Base-by-base conservation (phyloP, 64 coral and sea anemone genomes). In the Porites lutea region DNA sequence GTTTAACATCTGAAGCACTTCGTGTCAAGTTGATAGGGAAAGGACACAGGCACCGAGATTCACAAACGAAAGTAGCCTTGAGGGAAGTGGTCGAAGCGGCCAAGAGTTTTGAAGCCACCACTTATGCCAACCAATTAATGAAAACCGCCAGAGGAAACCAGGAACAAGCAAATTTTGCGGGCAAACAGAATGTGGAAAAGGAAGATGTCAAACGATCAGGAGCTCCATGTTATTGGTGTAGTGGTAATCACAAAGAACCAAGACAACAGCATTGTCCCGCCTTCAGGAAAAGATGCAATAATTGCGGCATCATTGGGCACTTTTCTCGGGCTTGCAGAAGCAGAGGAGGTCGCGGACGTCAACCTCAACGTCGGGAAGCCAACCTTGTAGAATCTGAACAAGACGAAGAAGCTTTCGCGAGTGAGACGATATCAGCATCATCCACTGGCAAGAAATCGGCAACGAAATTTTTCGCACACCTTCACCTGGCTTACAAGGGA, bases 1-100 rank as follows among this genome's bases (percentile, higher is more conserved):
- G 84, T 72, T 72, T 87, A 87, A 87, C 70, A 87, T 87, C 65
- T 52, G 84, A 72, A 67, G 63, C 62, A 67, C 84, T 87, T 87
- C 84, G 84, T 67, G 84, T 87, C 60, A 87, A 87, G 70, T 59
- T 87, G 50, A 87, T 72, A 65, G 66, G 84, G 51, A 87, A 87
- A 87, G 84, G 84, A 72, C 84, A 87, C 66, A 87, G 64, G 70
- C 84, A 87, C 48, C 65, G 70, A 23, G 84, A 87, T 57, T 68
- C 62, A 87, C 84, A 72, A 53, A 72, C 5, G 72, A 87, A 87
- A 58, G 50, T 87, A 71, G 70, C 65, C 14, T 72, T 87, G 64
- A 52, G 84, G 70, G 84, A 87, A 72, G 84, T 87, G 49, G 84
- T 87, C 19, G 84, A 87, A 72, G 64, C 22, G 50, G 66, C 27